Percentiles rank a stretch among this genome's conserved stretches.
phyloP scores from a whole-genome alignment of 92 coral and sea anemone genomes.

The Palythoa grandiflora region DNA sequence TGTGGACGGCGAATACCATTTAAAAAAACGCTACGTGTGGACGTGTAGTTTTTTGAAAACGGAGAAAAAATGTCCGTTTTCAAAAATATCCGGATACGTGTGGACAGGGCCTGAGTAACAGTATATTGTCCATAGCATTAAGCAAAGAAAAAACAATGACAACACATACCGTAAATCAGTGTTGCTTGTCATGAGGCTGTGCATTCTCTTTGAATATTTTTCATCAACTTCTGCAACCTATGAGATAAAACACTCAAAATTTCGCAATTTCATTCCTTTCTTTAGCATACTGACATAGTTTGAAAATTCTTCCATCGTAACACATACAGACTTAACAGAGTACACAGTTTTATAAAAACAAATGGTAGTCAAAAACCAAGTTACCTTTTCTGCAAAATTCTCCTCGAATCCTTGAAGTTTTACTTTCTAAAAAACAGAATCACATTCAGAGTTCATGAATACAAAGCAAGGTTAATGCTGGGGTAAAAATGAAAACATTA shows the following conservation, averaged over 20 bases:
- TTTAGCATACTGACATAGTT: neutral
- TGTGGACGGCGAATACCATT: too few relatives aligned
- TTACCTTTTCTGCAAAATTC: constrained; percentile 94
- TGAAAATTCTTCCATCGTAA: neutral
- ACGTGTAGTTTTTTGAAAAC: too few relatives aligned
- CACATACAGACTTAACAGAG: neutral
- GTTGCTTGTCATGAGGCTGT: constrained; percentile 92
- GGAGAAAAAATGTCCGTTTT: too few relatives aligned
- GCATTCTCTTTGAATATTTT: constrained; percentile 92
- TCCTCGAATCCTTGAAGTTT: constrained; percentile 91
- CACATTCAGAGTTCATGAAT: neutral
- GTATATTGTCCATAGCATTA: too few relatives aligned
- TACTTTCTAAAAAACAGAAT: constrained; percentile 64
- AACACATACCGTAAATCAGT: constrained; percentile 83
- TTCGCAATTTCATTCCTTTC: neutral
- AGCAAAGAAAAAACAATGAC: neutral
- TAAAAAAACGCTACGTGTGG: too few relatives aligned
- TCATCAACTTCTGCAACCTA: constrained; percentile 97
- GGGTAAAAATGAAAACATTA: too few relatives aligned
- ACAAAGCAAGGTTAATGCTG: too few relatives aligned
- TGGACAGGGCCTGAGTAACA: too few relatives aligned
- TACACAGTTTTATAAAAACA: too few relatives aligned
- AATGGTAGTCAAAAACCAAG: neutral
- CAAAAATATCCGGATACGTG: too few relatives aligned
- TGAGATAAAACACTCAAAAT: neutral